Conservation (phyloP, 2,888 invertebrate genomes). For the Leucophenga maculata region DNA sequence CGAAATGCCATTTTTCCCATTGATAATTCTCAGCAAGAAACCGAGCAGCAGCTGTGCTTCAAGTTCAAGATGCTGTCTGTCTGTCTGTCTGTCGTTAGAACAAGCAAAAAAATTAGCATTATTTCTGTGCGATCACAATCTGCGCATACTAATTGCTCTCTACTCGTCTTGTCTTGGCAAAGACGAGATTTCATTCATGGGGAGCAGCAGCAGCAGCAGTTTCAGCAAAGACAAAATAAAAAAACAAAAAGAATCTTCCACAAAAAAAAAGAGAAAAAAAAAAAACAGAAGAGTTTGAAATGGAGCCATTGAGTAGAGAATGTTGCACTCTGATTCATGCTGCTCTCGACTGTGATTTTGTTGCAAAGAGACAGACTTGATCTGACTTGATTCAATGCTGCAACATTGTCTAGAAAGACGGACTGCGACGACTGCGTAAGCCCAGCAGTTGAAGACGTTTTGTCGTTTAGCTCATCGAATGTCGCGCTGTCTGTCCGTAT, state of each 20-base stretch:
- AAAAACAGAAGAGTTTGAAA: constrained; percentile 11
- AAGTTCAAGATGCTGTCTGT: too few relatives aligned
- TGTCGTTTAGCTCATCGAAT: neutral
- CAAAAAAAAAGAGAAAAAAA: constrained; percentile 9
- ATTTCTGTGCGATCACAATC: constrained; percentile 71
- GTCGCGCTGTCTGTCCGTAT: neutral
- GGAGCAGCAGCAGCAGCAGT: constrained; percentile 37
- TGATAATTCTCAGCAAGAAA: constrained; percentile 12
- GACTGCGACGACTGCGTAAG: constrained; percentile 18
- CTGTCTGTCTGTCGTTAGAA: constrained; percentile 14
- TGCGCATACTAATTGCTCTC: constrained; percentile 70
- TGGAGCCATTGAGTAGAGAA: constrained; percentile 27
- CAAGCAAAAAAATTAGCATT: constrained; percentile 66
- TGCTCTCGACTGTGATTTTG: constrained; percentile 16
- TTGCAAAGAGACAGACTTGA: neutral
- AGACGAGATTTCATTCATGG: constrained; percentile 56
- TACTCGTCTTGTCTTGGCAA: constrained; percentile 34
- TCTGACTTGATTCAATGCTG: too few relatives aligned
- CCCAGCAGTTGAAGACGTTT: neutral
- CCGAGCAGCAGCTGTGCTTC: neutral
- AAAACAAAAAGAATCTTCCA: constrained; percentile 3
- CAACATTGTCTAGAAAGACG: neutral
- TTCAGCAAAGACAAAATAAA: neutral
- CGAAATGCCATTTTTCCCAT: constrained; percentile 5
- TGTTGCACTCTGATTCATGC: constrained; percentile 20